phyloP scores from a whole-genome alignment of 1,140 invertebrate species.

The Drosophila kurseongensis region DNA sequence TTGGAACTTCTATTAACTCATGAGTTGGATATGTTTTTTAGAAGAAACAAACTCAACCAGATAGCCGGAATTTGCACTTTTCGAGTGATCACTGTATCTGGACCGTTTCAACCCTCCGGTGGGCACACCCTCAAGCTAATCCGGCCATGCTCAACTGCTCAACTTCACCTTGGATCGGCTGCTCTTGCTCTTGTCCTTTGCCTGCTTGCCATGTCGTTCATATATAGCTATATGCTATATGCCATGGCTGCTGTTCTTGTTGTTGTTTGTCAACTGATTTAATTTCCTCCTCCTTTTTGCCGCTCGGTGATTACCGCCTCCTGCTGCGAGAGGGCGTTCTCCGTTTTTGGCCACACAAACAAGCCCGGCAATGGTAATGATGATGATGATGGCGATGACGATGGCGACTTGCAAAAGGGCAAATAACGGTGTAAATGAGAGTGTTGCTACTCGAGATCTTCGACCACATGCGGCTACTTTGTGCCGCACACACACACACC shows the following conservation, averaged over 20 bases:
- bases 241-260: constrained; percentile 36
- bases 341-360: constrained; percentile 75
- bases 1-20: too few species aligned
- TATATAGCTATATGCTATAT: not conserved
- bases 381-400: constrained; percentile 44
- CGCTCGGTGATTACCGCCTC: constrained; percentile 23
- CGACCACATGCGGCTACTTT: constrained; percentile 74
- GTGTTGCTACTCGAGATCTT: constrained; percentile 50
- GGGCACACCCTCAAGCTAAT: constrained; percentile 53
- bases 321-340: constrained; percentile 74
- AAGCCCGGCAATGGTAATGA: constrained; percentile 44
- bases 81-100: constrained; percentile 11
- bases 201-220: constrained; percentile 7
- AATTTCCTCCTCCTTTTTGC: constrained; percentile 66
- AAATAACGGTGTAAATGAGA: constrained; percentile 62
- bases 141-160: constrained; percentile 36
- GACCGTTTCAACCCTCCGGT: constrained; percentile 40
- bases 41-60: not conserved
- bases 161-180: constrained; percentile 27
- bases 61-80: not conserved
- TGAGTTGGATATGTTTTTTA: too few species aligned
- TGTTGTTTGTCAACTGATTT: constrained; percentile 80
- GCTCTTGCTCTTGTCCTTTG: constrained; percentile 10
- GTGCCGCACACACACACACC: constrained; percentile 5
- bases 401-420: constrained; percentile 78